Conservation (phyloP, 2,888 invertebrate species). For the Ashinkailepas kermadecensis region DNA sequence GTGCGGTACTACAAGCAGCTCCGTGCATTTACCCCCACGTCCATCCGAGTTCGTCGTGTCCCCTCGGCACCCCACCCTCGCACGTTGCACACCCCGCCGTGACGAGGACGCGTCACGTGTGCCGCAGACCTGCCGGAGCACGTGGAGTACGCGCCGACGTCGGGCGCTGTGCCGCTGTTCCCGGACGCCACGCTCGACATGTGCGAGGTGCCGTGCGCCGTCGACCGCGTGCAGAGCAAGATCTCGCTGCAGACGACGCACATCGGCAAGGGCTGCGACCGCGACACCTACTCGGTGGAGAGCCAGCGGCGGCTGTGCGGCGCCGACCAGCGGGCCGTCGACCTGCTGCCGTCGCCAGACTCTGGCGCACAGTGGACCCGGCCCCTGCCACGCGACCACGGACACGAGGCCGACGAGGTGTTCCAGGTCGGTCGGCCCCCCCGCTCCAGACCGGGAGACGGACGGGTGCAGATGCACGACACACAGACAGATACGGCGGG, state of each 20-base stretch:
- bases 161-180: conserved; percentile 69
- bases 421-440: neutral
- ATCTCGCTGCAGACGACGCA: conserved; percentile 68
- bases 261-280: conserved; percentile 92
- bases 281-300: conserved; percentile 82
- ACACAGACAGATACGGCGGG: too few species aligned
- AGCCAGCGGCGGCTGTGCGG: conserved; percentile 80
- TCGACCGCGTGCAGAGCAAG: conserved; percentile 41
- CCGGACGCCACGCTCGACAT: conserved; percentile 63
- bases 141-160: conserved; percentile 77
- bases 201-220: conserved; percentile 48
- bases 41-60: too few species aligned
- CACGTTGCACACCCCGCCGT: neutral
- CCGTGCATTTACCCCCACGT: too few species aligned
- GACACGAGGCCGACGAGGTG: conserved; percentile 59
- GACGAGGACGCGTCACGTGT: neutral
- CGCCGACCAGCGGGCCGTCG: conserved; percentile 71
- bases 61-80: too few species aligned
- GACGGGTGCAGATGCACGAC: too few species aligned
- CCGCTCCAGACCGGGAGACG: too few species aligned
- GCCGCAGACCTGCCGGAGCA: conserved; percentile 64
- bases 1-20: too few species aligned
- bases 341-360: conserved; percentile 75
- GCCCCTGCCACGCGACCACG: conserved; percentile 72
- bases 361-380: conserved; percentile 70